phyloP scores from a whole-genome alignment of 2,888 invertebrate genomes.

The Ectemnius lituratus region DNA sequence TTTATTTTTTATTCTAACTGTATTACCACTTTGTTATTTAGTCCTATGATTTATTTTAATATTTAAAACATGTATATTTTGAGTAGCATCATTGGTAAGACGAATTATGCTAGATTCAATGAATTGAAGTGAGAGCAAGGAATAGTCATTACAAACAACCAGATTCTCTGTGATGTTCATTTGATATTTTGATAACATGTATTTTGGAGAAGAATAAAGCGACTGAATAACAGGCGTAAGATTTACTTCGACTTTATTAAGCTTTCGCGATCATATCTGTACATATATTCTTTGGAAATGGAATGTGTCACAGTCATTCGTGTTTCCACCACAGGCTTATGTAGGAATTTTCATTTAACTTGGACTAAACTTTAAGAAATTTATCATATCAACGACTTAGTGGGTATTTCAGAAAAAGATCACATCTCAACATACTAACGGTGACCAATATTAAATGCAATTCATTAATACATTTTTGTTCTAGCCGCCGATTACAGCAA shows the following conservation, averaged over 20 bases:
- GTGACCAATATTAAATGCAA: no score
- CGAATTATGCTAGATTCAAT: no score
- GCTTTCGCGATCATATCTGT: conserved; percentile 1
- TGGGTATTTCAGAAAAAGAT: no score
- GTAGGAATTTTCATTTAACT: neutral
- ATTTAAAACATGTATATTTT: no score
- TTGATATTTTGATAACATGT: neutral
- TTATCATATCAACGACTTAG: no score
- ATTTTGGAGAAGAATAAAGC: neutral
- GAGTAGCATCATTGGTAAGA: no score
- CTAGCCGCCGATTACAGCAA: no score
- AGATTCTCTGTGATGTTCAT: neutral
- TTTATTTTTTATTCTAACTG: conserved; percentile 11
- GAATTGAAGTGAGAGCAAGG: no score
- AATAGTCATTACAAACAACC: neutral
- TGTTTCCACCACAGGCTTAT: neutral
- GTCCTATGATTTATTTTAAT: no score
- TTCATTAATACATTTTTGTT: no score
- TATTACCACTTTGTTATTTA: neutral
- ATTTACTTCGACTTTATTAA: conserved; percentile 1
- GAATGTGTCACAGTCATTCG: neutral
- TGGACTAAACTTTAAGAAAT: neutral
- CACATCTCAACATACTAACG: no score
- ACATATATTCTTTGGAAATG: neutral
- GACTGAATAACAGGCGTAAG: neutral